Percentiles rank a stretch among this genome's conserved stretches.
phyloP scores from a whole-genome alignment of 2,888 invertebrate species.

The Labia minor region DNA sequence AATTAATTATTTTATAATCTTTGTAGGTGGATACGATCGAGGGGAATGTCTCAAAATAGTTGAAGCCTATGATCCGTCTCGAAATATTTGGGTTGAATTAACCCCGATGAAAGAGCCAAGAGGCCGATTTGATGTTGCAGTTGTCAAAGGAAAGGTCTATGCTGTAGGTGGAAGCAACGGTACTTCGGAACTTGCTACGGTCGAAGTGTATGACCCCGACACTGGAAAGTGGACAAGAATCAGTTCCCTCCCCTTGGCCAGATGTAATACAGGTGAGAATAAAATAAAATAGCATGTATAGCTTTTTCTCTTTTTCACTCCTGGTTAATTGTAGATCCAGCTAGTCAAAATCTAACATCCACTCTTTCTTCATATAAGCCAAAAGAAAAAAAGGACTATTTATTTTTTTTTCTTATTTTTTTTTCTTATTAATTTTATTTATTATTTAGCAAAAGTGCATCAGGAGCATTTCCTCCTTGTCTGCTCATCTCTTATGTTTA shows the following conservation, averaged over 20 bases:
- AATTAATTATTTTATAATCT: conserved; percentile 13
- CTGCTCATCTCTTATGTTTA: conserved; percentile 1
- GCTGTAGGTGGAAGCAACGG: conserved; percentile 78
- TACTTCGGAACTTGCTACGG: conserved; percentile 62
- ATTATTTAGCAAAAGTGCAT: too few relatives aligned
- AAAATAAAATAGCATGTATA: too few relatives aligned
- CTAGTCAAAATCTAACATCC: too few relatives aligned
- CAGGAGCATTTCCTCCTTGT: conserved; percentile 18
- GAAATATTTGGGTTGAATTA: conserved; percentile 57
- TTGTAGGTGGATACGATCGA: conserved; percentile 64
- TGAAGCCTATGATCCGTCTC: conserved; percentile 59
- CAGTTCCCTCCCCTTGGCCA: conserved; percentile 48
- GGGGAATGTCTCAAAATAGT: conserved; percentile 67
- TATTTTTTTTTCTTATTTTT: too few relatives aligned
- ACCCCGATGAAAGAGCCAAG: conserved; percentile 62
- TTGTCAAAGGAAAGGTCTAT: conserved; percentile 56
- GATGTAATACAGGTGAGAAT: conserved; percentile 51
- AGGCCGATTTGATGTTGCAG: conserved; percentile 67
- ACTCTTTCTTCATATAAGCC: too few relatives aligned
- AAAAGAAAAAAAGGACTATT: too few relatives aligned
- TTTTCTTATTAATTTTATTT: too few relatives aligned
- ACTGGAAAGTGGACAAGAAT: conserved; percentile 42
- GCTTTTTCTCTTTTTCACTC: too few relatives aligned
- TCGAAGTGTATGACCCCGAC: conserved; percentile 49
- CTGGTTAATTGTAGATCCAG: too few relatives aligned